Evolutionary conservation across 2,888 invertebrate genomes (phyloP).

Genomic region (Apotomis betuletana): DNA sequence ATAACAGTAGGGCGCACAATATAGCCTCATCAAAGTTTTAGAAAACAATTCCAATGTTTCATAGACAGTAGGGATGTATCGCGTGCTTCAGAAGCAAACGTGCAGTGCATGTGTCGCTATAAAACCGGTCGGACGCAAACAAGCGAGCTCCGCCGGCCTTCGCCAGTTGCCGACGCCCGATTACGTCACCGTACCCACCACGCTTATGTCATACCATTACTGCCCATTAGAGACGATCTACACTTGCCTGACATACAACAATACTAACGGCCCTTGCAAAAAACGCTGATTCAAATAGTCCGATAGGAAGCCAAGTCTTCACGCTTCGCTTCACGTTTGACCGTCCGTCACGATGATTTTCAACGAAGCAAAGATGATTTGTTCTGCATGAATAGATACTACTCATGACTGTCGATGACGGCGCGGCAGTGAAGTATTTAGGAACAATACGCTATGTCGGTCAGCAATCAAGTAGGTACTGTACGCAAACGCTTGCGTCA

Average conservation of each 20-base stretch:
- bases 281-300: slow-evolving; percentile 22
- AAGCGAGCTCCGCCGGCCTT: slow-evolving; percentile 70
- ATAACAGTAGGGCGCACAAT: slow-evolving; percentile 10
- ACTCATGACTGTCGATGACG: slow-evolving; percentile 38
- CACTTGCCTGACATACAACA: slow-evolving; percentile 37
- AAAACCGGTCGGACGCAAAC: slow-evolving; percentile 69
- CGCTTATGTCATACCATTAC: slow-evolving; percentile 78
- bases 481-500: slow-evolving; percentile 52
- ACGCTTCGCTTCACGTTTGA: slow-evolving; percentile 53
- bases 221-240: slow-evolving; percentile 49
- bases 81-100: slow-evolving; percentile 55
- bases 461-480: slow-evolving; percentile 48
- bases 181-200: slow-evolving; percentile 68
- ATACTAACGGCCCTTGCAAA: slow-evolving; percentile 37
- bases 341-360: slow-evolving; percentile 51
- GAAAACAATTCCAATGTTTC: slow-evolving; percentile 29
- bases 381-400: slow-evolving; percentile 59
- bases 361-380: slow-evolving; percentile 57
- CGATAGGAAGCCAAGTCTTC: slow-evolving; percentile 43
- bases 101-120: slow-evolving; percentile 66
- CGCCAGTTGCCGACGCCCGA: slow-evolving; percentile 75
- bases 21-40: slow-evolving; percentile 25
- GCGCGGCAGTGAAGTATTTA: slow-evolving; percentile 54
- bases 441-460: slow-evolving; percentile 58
- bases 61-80: slow-evolving; percentile 46